phyloP scores from a whole-genome alignment of 2,888 invertebrate genomes.

The Podotricha telesiphe region DNA sequence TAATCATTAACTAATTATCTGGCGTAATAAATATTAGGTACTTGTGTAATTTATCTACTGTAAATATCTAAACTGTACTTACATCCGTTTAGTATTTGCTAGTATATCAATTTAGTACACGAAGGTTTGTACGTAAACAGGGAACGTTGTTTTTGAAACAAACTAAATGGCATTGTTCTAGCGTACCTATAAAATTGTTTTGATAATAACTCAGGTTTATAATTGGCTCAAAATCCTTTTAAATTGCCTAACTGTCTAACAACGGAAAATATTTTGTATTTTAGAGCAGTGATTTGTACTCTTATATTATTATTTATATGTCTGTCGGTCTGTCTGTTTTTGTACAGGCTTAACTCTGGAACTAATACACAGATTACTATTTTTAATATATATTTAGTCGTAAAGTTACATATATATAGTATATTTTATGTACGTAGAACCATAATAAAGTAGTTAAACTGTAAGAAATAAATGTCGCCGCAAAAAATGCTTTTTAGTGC shows the following conservation, averaged over 20 bases:
- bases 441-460: no score
- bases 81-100: background rate
- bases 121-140: slow-evolving; percentile 3
- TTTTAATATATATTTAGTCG: background rate
- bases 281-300: background rate
- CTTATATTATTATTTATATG: background rate
- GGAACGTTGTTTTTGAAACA: slow-evolving; percentile 29
- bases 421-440: no score
- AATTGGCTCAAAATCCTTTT: background rate
- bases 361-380: background rate
- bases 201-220: background rate
- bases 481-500: no score
- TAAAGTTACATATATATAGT: no score
- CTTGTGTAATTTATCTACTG: no score
- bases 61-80: background rate
- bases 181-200: slow-evolving; percentile 8
- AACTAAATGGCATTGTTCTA: slow-evolving; percentile 25
- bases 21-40: no score
- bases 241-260: background rate
- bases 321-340: background rate
- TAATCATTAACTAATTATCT: no score
- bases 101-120: slow-evolving; percentile 5
- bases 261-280: background rate
- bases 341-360: background rate
- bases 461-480: no score